Evolutionary conservation across 2,888 invertebrate species (phyloP), one percentile per base, ranked within the genome.

Genomic region (Hypomecis atomaria): DNA sequence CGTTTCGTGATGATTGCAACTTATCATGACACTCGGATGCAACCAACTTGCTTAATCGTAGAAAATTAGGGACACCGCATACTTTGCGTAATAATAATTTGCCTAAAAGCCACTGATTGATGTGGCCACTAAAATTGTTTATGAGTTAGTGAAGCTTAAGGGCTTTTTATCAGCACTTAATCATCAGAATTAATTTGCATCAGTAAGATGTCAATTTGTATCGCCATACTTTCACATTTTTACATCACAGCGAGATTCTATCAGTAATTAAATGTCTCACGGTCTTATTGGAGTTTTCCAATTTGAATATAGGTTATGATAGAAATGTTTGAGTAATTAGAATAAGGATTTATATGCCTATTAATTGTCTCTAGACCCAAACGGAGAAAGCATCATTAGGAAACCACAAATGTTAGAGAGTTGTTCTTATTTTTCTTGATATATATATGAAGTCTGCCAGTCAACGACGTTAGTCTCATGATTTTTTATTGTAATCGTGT

Each of bases 101-200:
- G 50, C 8, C 50, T 50, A 11, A 37, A 37, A 50, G 11, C 49
- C 11, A 37, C 13, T 52, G 50, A 52, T 40, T 10, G 50, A 52
- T 52, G 13, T 44, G 9, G 11, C 13, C 36, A 13, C 37, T 50
- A 5, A 37, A 8, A 13, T 5, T 54, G n/a, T 7, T 43, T 34
- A 7, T 10, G 8, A 33, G 6, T 11, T 5, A 43, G 43, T 23
- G 54, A 3, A 6, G 0, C 10, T 54, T 37, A 54, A 45, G 7
- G 9, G 8, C 7, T 44, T 13, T 36, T 55, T 55, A 45, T 55
- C 55, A 13, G 10, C 37, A 37, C 23, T 9, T 6, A 44, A 44
- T 40, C 13, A 55, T 45, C 55, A 45, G 55, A 55, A 55, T 55
- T 37, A 40, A 45, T 55, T 45, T 55, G 23, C 45, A 55, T 55